Percentiles rank a stretch among this genome's conserved stretches.
Conservation (phyloP, 2,113 vertebrate genomes). For the Papio anubis region DNA sequence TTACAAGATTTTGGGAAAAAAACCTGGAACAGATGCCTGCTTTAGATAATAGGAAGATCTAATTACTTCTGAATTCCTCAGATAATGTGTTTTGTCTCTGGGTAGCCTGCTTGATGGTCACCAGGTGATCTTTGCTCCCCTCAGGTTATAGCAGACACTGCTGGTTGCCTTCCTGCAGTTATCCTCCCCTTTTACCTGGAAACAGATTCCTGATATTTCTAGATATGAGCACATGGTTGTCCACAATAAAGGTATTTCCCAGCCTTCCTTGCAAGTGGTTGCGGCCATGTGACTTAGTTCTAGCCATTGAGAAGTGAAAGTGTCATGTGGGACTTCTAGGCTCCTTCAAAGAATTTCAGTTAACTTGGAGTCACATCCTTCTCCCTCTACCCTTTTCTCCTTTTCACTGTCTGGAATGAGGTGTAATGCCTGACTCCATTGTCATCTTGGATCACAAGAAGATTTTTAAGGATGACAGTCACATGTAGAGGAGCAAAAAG, state of each 20-base stretch:
- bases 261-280: background rate
- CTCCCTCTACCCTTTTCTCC: background rate
- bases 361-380: background rate
- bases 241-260: background rate
- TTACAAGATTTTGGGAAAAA: no score
- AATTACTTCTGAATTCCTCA: no score
- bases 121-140: no score
- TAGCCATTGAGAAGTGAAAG: background rate
- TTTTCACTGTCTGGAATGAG: background rate
- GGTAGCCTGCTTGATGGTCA: no score
- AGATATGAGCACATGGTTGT: background rate
- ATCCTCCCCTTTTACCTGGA: background rate
- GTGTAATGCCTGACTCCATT: background rate
- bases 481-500: fast-evolving
- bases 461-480: no score
- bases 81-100: no score
- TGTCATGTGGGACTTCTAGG: background rate
- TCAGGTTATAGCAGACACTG: background rate
- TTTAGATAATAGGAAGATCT: no score
- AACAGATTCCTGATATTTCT: background rate
- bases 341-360: background rate
- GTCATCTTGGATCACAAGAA: background rate
- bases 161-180: background rate
- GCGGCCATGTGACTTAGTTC: background rate
- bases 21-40: no score